Conservation (phyloP, 2,113 vertebrate genomes). For the Saguinus midas region DNA sequence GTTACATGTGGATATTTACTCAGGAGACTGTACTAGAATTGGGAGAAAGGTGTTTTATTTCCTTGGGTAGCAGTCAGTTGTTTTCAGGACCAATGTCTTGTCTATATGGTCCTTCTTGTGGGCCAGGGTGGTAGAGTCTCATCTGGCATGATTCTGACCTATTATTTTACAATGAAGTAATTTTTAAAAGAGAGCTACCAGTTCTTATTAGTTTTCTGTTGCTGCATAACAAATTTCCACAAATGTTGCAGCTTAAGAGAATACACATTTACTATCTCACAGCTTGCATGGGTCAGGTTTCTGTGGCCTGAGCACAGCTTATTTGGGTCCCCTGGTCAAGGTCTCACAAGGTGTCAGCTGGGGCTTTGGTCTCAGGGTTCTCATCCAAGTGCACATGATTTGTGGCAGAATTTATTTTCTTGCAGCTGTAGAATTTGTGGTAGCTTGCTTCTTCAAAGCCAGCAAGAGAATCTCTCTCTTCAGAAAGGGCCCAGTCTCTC, state of each 20-base stretch:
- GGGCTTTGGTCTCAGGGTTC: neutral
- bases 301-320: neutral
- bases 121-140: neutral
- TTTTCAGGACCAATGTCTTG: neutral
- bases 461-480: neutral
- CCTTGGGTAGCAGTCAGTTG: neutral
- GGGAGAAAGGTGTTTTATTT: neutral
- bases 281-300: neutral
- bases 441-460: neutral
- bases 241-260: neutral
- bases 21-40: neutral
- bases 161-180: neutral
- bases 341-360: neutral
- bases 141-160: neutral
- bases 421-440: neutral
- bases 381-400: neutral
- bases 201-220: neutral
- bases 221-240: neutral
- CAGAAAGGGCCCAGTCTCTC: neutral
- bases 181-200: neutral
- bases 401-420: neutral
- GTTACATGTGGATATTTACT: neutral
- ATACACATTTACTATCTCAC: neutral
- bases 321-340: neutral
- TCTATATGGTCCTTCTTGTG: neutral